These are phyloP conservation scores for Rhinolophus ferrumequinum DNA, from an alignment of 2,113 vertebrate genomes.

Conservation along the genomic window DNA sequence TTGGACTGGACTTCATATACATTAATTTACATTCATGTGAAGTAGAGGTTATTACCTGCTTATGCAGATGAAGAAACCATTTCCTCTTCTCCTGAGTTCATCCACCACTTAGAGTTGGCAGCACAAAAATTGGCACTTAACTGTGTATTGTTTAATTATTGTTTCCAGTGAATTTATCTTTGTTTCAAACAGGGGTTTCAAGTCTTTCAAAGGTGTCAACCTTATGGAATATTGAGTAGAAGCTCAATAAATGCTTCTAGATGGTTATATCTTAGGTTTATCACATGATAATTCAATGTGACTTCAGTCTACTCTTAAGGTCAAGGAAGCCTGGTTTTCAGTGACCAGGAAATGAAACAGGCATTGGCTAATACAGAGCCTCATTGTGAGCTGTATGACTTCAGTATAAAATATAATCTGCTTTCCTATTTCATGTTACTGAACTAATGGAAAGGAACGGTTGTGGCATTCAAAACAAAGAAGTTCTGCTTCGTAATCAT, in stretches of 20 bases:
- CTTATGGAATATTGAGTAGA: not conserved
- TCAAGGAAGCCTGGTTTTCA: slow-evolving; percentile 49
- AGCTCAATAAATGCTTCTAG: slow-evolving; percentile 14
- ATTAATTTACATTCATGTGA: not conserved
- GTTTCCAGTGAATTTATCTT: slow-evolving; percentile 30
- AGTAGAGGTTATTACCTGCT: not conserved
- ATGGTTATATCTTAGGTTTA: not conserved
- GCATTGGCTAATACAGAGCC: not conserved
- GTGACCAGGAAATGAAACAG: slow-evolving; percentile 41
- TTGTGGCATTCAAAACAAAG: not conserved
- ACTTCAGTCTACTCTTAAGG: not conserved
- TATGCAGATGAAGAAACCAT: not conserved
- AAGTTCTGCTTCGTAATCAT: not conserved
- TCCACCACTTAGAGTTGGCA: not conserved
- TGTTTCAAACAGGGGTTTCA: not conserved
- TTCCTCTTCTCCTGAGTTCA: not conserved
- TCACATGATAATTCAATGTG: slow-evolving; percentile 8
- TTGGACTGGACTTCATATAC: fast-evolving
- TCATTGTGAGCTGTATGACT: not conserved
- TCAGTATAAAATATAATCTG: slow-evolving; percentile 9
- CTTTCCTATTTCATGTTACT: not conserved
- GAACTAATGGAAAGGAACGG: not conserved
- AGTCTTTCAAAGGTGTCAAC: not conserved
- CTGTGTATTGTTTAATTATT: not conserved
- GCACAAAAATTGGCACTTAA: not conserved